Conservation (phyloP, 1,140 invertebrate species). For the Harlomillsia oculata region DNA sequence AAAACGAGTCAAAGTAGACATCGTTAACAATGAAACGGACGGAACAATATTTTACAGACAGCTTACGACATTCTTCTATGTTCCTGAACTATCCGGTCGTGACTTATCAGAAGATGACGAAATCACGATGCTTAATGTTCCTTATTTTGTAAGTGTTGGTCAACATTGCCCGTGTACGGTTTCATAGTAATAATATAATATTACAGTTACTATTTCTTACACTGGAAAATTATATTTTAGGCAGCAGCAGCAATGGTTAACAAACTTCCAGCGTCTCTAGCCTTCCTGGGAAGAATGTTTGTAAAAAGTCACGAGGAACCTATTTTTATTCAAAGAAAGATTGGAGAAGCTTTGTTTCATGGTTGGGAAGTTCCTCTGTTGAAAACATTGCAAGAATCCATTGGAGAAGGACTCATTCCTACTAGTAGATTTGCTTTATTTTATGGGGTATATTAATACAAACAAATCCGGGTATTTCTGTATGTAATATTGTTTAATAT, state of each 20-base stretch:
- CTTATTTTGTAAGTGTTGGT: conserved; percentile 25
- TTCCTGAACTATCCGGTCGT: background rate
- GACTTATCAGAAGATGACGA: conserved; percentile 4
- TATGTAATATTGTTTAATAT: background rate
- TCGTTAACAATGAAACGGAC: background rate
- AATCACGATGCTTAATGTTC: conserved; percentile 23
- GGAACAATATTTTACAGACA: background rate
- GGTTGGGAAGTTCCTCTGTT: background rate
- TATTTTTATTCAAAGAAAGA: background rate
- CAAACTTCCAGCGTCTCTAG: background rate
- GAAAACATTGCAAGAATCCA: background rate
- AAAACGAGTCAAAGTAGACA: background rate
- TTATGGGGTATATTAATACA: background rate
- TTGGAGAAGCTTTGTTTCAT: background rate
- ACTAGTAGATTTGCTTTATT: conserved; percentile 11
- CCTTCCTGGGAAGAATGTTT: too few species aligned
- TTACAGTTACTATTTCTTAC: background rate
- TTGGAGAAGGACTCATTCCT: background rate
- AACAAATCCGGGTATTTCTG: background rate
- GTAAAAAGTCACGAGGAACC: background rate
- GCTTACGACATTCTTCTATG: background rate
- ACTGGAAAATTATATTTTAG: background rate
- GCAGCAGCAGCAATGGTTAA: background rate
- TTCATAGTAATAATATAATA: background rate
- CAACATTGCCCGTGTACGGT: background rate